Percentiles rank a stretch among this genome's conserved stretches.
Conservation (phyloP, 2,113 vertebrate species). For the Xiphias gladius region DNA sequence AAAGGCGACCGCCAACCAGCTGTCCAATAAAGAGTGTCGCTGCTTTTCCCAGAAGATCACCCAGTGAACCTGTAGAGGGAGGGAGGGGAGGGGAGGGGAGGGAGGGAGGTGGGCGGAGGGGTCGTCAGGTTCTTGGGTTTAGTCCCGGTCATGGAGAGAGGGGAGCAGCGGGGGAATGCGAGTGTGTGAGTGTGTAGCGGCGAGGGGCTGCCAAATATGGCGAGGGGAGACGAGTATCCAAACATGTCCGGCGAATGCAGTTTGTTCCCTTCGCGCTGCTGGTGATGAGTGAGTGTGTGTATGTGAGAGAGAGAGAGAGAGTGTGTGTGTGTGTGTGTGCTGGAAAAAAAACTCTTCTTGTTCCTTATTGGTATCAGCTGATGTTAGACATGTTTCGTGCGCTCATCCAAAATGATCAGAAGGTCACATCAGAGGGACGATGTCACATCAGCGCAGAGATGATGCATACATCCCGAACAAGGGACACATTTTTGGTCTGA, state of each 20-base stretch:
- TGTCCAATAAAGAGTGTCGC: slow-evolving; percentile 42
- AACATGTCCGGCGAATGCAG: slow-evolving; percentile 19
- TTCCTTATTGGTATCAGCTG: slow-evolving; percentile 24
- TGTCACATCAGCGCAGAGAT: too few relatives aligned
- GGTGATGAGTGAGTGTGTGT: background rate
- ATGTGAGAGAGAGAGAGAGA: background rate
- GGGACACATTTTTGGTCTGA: too few relatives aligned
- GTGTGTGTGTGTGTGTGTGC: slow-evolving; percentile 3
- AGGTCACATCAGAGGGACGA: too few relatives aligned
- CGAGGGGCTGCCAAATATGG: slow-evolving; percentile 66
- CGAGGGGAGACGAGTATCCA: slow-evolving; percentile 39
- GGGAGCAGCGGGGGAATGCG: slow-evolving; percentile 44
- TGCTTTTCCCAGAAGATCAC: slow-evolving; percentile 53
- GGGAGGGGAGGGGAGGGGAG: background rate
- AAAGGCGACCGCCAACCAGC: slow-evolving; percentile 40
- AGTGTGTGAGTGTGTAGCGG: slow-evolving; percentile 32
- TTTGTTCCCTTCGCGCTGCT: background rate
- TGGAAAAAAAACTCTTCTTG: background rate
- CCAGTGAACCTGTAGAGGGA: slow-evolving; percentile 49
- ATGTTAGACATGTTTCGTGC: background rate
- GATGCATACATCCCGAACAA: too few relatives aligned
- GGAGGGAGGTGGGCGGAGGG: background rate
- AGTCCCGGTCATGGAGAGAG: slow-evolving; percentile 35
- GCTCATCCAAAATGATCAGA: background rate
- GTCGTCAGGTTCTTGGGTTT: slow-evolving; percentile 63